phyloP scores from a whole-genome alignment of 2,888 invertebrate species.

The Cataglyphis livida region DNA sequence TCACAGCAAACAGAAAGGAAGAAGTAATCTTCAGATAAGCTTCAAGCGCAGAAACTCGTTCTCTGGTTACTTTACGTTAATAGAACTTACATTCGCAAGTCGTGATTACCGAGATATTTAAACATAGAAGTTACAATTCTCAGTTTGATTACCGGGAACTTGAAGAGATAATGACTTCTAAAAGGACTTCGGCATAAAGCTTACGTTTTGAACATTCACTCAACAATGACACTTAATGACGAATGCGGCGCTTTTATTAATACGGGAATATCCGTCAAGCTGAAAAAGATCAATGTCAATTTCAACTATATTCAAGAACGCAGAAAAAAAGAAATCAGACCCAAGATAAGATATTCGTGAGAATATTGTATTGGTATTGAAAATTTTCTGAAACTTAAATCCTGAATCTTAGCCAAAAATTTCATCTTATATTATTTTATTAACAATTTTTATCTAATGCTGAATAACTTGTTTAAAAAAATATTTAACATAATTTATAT shows the following conservation, averaged over 20 bases:
- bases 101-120: slow-evolving; percentile 35
- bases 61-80: slow-evolving; percentile 35
- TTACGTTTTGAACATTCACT: slow-evolving; percentile 16
- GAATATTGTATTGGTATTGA: no score
- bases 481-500: no score
- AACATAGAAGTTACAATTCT: slow-evolving; percentile 34
- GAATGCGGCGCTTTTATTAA: background rate
- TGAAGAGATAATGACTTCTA: slow-evolving; percentile 26
- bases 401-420: no score
- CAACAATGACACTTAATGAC: no score
- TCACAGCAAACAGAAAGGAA: slow-evolving; percentile 15
- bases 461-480: no score
- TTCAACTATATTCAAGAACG: no score
- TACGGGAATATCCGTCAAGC: background rate
- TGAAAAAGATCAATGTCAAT: no score
- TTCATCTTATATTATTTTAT: no score
- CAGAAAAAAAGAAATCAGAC: no score
- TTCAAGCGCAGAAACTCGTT: slow-evolving; percentile 7
- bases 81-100: slow-evolving; percentile 26
- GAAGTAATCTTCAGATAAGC: slow-evolving; percentile 42
- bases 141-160: slow-evolving; percentile 24
- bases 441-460: no score
- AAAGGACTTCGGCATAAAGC: slow-evolving; percentile 15
- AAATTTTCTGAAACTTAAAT: no score
- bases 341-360: no score